These are phyloP conservation scores for Dermolepida albohirtum DNA, from an alignment of 2,888 invertebrate genomes.

Conservation along the genomic window DNA sequence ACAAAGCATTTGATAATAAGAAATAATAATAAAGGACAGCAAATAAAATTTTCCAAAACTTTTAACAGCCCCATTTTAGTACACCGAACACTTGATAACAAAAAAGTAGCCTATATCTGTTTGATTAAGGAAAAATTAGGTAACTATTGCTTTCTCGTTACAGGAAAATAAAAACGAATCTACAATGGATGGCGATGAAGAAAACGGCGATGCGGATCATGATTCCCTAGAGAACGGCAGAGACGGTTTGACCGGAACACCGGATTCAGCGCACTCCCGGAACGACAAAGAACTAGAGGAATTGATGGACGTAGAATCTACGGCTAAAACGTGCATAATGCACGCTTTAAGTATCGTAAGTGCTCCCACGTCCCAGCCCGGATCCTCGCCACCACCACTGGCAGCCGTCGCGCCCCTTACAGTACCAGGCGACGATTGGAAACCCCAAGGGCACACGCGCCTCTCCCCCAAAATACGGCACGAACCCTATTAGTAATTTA, in stretches of 20 bases:
- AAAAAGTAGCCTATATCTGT: too few species aligned
- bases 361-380: slow-evolving; percentile 59
- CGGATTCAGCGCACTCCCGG: slow-evolving; percentile 68
- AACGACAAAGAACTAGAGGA: slow-evolving; percentile 69
- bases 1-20: too few species aligned
- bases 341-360: slow-evolving; percentile 70
- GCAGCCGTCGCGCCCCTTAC: slow-evolving; percentile 61
- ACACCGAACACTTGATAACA: too few species aligned
- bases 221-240: slow-evolving; percentile 67
- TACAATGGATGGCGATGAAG: slow-evolving; percentile 56
- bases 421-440: slow-evolving; percentile 60
- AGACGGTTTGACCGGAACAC: slow-evolving; percentile 66
- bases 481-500: slow-evolving; percentile 58
- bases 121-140: too few species aligned
- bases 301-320: slow-evolving; percentile 67
- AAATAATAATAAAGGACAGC: too few species aligned
- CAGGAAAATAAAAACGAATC: slow-evolving; percentile 59
- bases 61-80: too few species aligned
- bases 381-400: slow-evolving; percentile 61
- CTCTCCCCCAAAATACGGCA: slow-evolving; percentile 60
- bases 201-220: slow-evolving; percentile 62
- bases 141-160: slow-evolving; percentile 37
- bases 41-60: too few species aligned
- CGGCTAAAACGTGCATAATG: slow-evolving; percentile 68
- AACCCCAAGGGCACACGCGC: slow-evolving; percentile 60